Evolutionary conservation across 2,888 invertebrate genomes (phyloP).

Genomic region (Trichogramma dendrolimi): DNA sequence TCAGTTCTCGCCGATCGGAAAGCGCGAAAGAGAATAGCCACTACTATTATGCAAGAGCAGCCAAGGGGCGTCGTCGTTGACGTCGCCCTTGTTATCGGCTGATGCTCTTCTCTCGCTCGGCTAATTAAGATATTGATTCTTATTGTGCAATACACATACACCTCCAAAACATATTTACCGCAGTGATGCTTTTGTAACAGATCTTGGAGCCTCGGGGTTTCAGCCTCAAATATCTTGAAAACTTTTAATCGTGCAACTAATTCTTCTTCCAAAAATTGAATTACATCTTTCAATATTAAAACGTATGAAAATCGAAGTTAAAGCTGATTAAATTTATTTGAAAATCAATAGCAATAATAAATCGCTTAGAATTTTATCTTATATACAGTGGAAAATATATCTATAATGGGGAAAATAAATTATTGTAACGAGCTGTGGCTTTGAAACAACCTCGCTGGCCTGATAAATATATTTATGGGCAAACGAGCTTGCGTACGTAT

Average conservation of each 20-base stretch:
- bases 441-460: slow-evolving; percentile 31
- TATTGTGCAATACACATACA: slow-evolving; percentile 40
- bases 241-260: too few relatives aligned
- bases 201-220: too few relatives aligned
- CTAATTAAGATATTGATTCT: slow-evolving; percentile 54
- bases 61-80: slow-evolving; percentile 13
- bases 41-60: neutral
- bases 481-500: slow-evolving; percentile 17
- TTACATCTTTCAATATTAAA: neutral
- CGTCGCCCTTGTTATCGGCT: slow-evolving; percentile 23
- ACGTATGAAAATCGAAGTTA: neutral
- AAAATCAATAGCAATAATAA: neutral
- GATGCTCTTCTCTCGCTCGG: slow-evolving; percentile 26
- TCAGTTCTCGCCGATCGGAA: slow-evolving; percentile 26
- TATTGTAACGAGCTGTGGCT: too few relatives aligned
- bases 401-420: too few relatives aligned
- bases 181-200: too few relatives aligned
- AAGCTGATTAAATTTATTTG: neutral
- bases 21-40: neutral
- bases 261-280: too few relatives aligned
- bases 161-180: too few relatives aligned
- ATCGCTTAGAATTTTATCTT: neutral
- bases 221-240: too few relatives aligned
- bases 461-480: slow-evolving; percentile 47
- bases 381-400: neutral